Base-by-base conservation (phyloP, 1,140 invertebrate genomes). In the Drosophila arizonae region DNA sequence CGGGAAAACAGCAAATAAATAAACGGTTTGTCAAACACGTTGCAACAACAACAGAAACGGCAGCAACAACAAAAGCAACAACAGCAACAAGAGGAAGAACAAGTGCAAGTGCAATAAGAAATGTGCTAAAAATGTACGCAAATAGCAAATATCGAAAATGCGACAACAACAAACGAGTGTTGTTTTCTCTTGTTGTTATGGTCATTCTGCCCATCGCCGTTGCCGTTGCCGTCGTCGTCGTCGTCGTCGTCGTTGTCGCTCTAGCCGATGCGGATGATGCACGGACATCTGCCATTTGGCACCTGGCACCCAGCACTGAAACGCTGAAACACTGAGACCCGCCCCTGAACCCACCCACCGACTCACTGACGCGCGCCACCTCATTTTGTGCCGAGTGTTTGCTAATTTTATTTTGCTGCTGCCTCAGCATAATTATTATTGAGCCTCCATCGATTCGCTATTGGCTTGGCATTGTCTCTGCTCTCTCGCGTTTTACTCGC, bases 111-210 rank as follows among this genome's bases (percentile, higher is more conserved):
- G 70, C 77, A 79, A 68, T 62, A 58, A 57, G 56, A 87, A 82
- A 82, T 82, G 81, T 86, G 81, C 81, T 86, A 86, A 86, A 86
- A 86, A 86, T 86, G 76, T 86, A 82, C 81, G 82, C 80, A 81
- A 81, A 74, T 81, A 85, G 55, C 52, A 50, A 55, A 67, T 57
- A 70, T 68, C 60, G 48, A 48, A 69, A 62, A 62, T 55, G 10
- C 41, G 17, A 41, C 30, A 58, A 65, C 45, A 52, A 54, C 52
- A 72, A 56, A 41, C n/a, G 28, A 58, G 39, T 72, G 46, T 41
- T 54, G 36, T 66, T 54, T 72, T 2, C 17, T 55, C 30, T 46
- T 71, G 52, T 51, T 71, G 46, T 57, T 63, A 48, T 50, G 63
- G 24, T 30, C 57, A 36, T 52, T 72, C 51, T 46, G 36, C 52